Conservation (phyloP, 2,888 invertebrate species). For the Matsumyia berberina region DNA sequence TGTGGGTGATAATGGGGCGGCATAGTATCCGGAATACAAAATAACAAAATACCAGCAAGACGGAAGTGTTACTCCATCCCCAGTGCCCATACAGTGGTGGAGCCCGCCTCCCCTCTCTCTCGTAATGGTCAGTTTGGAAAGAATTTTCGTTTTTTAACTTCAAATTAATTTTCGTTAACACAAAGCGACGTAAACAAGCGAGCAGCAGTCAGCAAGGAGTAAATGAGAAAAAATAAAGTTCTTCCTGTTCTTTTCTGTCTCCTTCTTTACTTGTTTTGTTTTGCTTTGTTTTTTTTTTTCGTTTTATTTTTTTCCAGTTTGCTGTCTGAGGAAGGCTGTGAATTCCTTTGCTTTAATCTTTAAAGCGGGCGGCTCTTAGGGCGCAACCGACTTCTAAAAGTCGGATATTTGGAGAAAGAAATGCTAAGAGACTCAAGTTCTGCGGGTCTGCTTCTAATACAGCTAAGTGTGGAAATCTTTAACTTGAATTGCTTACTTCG, state of each 20-base stretch:
- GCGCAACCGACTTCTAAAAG: too few species aligned
- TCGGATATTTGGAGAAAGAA: too few species aligned
- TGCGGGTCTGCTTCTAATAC: too few species aligned
- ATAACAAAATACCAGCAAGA: conserved; percentile 27
- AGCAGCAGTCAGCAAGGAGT: conserved; percentile 42
- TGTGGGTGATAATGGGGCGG: conserved; percentile 6
- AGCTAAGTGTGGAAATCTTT: too few species aligned
- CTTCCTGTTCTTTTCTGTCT: conserved; percentile 37
- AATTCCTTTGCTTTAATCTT: conserved; percentile 4
- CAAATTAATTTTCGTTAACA: conserved; percentile 56
- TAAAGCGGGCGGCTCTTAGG: neutral
- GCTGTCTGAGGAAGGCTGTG: neutral
- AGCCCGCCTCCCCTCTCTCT: conserved; percentile 26
- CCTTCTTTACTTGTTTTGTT: neutral
- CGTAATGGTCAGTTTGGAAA: conserved; percentile 59
- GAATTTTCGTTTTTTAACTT: conserved; percentile 42
- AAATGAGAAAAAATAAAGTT: conserved; percentile 39
- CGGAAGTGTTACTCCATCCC: conserved; percentile 30
- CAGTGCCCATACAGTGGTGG: neutral
- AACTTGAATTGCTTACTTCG: too few species aligned
- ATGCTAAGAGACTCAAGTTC: too few species aligned
- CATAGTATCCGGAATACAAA: neutral
- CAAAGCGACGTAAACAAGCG: conserved; percentile 54
- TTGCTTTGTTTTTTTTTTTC: neutral
- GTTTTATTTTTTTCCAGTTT: neutral